These are phyloP conservation scores for Drosophila lini DNA, from an alignment of 1,140 invertebrate species.

Conservation along the genomic window DNA sequence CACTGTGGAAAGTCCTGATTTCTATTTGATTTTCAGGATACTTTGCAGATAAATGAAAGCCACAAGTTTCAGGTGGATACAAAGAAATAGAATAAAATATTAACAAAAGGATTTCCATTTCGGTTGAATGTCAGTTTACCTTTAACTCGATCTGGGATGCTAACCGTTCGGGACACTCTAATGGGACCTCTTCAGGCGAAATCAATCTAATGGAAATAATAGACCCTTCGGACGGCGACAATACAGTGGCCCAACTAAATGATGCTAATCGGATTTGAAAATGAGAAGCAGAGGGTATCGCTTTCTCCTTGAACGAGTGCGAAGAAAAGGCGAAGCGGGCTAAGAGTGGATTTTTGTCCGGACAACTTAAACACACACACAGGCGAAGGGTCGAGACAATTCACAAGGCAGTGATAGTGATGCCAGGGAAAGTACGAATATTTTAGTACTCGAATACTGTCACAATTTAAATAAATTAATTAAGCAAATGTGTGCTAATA, in stretches of 20 bases:
- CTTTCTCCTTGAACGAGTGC: constrained; percentile 47
- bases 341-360: constrained; percentile 30
- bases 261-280: constrained; percentile 83
- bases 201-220: constrained; percentile 77
- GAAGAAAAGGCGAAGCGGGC: constrained; percentile 42
- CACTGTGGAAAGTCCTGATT: not conserved
- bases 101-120: constrained; percentile 14
- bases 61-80: constrained; percentile 15
- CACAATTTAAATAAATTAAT: not conserved
- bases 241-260: constrained; percentile 64
- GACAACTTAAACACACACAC: constrained; percentile 7
- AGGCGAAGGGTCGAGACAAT: constrained; percentile 26
- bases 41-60: not conserved
- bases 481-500: too few relatives aligned
- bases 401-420: constrained; percentile 23
- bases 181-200: constrained; percentile 40
- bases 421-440: not conserved
- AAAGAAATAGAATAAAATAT: constrained; percentile 34
- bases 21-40: not conserved
- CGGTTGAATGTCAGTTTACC: constrained; percentile 33
- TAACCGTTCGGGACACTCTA: constrained; percentile 37
- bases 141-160: constrained; percentile 2
- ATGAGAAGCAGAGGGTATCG: constrained; percentile 57
- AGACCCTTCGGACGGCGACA: constrained; percentile 54
- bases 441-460: not conserved